Conservation (phyloP, 2,888 invertebrate genomes). For the Caenorhabditis plicata region DNA sequence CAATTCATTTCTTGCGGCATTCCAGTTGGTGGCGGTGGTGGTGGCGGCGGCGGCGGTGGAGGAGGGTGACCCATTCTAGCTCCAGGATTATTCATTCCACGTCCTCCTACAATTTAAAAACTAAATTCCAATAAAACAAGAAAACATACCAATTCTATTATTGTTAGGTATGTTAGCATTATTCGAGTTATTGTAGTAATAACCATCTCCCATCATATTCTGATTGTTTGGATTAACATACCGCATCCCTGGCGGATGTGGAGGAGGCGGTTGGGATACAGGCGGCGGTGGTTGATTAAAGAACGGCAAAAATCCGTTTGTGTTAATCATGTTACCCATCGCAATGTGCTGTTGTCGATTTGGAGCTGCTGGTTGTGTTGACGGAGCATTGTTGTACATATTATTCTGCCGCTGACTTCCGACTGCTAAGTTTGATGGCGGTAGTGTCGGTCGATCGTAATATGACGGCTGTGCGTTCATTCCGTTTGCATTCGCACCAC, state of each 20-base stretch:
- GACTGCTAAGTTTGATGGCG: constrained; percentile 31
- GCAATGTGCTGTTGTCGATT: neutral
- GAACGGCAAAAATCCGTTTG: constrained; percentile 7
- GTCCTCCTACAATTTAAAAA: too few relatives aligned
- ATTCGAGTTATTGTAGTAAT: too few relatives aligned
- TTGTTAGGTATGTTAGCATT: too few relatives aligned
- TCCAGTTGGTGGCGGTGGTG: too few relatives aligned
- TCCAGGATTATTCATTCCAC: too few relatives aligned
- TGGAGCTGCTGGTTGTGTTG: constrained; percentile 4
- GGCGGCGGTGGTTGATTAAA: constrained; percentile 18
- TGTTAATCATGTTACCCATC: constrained; percentile 5
- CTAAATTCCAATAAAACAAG: too few relatives aligned
- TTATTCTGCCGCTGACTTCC: constrained; percentile 29
- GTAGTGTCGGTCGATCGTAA: constrained; percentile 18
- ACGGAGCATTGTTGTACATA: constrained; percentile 22
- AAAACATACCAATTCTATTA: too few relatives aligned
- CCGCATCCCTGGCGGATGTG: too few relatives aligned
- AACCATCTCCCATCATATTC: too few relatives aligned
- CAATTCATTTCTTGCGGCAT: too few relatives aligned
- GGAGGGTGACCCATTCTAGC: too few relatives aligned
- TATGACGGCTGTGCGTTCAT: constrained; percentile 4
- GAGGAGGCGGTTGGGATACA: neutral
- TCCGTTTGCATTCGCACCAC: constrained; percentile 9
- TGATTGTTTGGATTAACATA: too few relatives aligned
- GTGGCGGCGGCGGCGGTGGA: constrained; percentile 1